These are phyloP conservation scores for Poecilobothrus nobilitatus DNA, from an alignment of 2,888 invertebrate species.

Conservation along the genomic window DNA sequence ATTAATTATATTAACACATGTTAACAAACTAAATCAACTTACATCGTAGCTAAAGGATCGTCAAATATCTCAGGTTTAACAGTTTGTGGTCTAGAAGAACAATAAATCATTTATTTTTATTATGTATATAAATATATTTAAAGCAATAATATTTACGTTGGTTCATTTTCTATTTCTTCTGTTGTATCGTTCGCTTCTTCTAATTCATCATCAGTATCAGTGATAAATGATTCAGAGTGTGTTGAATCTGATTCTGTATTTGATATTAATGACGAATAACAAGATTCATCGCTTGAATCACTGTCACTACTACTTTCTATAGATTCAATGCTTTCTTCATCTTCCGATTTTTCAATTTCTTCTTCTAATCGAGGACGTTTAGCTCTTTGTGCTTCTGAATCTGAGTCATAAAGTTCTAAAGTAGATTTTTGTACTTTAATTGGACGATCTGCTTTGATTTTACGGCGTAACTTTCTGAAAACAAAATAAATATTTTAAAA, in stretches of 20 bases:
- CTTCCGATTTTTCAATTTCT: not conserved
- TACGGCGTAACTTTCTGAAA: not conserved
- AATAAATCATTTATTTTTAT: too few species aligned
- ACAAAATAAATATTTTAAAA: too few species aligned
- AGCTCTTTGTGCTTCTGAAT: not conserved
- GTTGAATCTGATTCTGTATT: constrained; percentile 1
- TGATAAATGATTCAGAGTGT: not conserved
- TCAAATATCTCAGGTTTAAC: not conserved
- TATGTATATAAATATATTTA: too few species aligned
- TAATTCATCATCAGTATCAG: not conserved
- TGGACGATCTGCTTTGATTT: not conserved
- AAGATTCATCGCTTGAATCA: not conserved
- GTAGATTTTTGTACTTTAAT: not conserved
- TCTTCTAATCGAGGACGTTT: not conserved
- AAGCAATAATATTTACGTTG: not conserved
- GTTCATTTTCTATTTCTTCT: not conserved
- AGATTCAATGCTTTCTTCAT: not conserved
- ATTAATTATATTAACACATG: too few species aligned
- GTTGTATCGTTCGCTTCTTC: not conserved
- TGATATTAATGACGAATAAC: not conserved
- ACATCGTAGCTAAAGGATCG: not conserved
- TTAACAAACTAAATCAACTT: not conserved
- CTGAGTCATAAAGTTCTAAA: not conserved
- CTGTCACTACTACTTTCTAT: not conserved
- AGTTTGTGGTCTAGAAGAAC: not conserved